These are phyloP conservation scores for Eupithecia exiguata DNA, from an alignment of 2,888 invertebrate genomes.

Conservation along the genomic window DNA sequence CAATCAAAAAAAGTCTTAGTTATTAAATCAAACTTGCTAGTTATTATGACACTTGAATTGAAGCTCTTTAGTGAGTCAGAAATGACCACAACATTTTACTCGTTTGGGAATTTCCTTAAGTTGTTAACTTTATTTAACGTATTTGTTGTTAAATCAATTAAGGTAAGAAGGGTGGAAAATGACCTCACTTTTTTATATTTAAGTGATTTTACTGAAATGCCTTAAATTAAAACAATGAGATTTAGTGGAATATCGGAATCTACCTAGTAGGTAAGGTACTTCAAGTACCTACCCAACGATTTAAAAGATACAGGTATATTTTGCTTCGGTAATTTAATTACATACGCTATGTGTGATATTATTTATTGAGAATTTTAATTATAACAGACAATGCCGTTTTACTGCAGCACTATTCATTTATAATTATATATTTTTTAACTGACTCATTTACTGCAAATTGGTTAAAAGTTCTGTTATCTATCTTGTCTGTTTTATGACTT, in stretches of 20 bases:
- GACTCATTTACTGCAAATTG: background rate
- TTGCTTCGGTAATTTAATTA: background rate
- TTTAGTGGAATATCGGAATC: too few relatives aligned
- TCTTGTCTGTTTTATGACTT: slow-evolving; percentile 3
- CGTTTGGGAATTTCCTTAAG: too few relatives aligned
- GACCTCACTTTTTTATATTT: too few relatives aligned
- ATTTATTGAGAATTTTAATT: background rate
- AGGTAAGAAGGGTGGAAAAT: too few relatives aligned
- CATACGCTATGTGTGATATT: background rate
- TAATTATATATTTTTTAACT: background rate
- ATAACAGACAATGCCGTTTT: background rate
- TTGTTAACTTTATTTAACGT: too few relatives aligned
- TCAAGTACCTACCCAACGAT: too few relatives aligned
- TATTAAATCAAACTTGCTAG: too few relatives aligned
- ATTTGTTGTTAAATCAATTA: too few relatives aligned
- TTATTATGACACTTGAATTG: too few relatives aligned
- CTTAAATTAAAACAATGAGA: too few relatives aligned
- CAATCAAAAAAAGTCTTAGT: background rate
- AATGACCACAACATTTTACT: background rate
- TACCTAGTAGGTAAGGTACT: too few relatives aligned
- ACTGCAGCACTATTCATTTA: background rate
- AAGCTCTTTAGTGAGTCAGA: background rate
- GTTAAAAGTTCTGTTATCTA: background rate
- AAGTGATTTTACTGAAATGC: too few relatives aligned
- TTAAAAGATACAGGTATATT: background rate